Percentiles rank a stretch among this genome's conserved stretches.
Evolutionary conservation across 2,797 vertebrate species (phyloP).

Genomic region (Mormyrops attenuatus): DNA sequence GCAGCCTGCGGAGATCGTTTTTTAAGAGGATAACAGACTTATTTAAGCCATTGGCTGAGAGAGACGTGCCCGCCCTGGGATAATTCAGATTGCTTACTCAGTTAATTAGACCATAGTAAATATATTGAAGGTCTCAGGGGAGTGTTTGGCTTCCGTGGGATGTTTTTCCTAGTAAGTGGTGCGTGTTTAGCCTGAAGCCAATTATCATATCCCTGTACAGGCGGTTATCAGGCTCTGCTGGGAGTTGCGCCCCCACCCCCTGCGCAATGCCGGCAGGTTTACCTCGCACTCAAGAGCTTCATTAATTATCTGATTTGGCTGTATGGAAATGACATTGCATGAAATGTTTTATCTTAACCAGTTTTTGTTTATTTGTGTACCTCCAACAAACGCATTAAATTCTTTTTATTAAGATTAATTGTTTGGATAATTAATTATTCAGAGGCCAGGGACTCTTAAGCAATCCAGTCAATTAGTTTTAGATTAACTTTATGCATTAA

Average conservation of each 20-base stretch:
- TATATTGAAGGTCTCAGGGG: conserved; percentile 61
- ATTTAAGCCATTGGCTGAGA: conserved; percentile 64
- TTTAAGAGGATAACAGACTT: conserved; percentile 75
- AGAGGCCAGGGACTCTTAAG: neutral
- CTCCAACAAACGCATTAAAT: neutral
- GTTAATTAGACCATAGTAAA: conserved; percentile 68
- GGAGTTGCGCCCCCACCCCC: neutral
- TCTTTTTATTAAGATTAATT: neutral
- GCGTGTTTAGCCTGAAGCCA: conserved; percentile 43
- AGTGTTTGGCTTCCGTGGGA: conserved; percentile 39
- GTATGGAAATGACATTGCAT: neutral
- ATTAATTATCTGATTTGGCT: neutral
- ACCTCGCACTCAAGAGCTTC: neutral
- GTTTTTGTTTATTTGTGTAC: neutral
- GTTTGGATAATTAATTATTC: neutral
- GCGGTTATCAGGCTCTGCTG: neutral
- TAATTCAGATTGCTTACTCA: conserved; percentile 68
- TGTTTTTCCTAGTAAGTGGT: conserved; percentile 43
- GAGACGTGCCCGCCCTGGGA: conserved; percentile 64
- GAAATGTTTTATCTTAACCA: neutral
- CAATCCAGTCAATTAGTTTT: neutral
- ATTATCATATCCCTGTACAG: conserved; percentile 35
- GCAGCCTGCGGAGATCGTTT: conserved; percentile 77
- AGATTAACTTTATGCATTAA: neutral
- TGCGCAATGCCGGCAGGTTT: neutral